Evolutionary conservation across 2,888 invertebrate species (phyloP), one percentile per base, ranked within the genome.

Genomic region (Cerceris rybyensis): DNA sequence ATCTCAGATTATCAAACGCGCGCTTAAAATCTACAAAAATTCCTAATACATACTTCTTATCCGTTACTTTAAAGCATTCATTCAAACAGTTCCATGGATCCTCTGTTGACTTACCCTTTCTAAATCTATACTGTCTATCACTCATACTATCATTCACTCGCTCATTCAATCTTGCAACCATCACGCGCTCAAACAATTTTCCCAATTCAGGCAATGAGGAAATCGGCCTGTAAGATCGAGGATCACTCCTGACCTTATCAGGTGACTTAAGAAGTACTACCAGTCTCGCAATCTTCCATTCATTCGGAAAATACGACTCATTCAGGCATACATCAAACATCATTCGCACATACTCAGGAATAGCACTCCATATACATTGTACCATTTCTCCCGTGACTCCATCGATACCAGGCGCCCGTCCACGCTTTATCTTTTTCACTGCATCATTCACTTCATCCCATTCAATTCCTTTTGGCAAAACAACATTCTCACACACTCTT

Each of bases 1-100:
- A 70, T 17, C 61, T 61, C 0, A 70, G 9, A 42, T 70, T 70
- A 2, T 60, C 68, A 42, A 68, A 68, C n/a, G 68, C 52, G 39
- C 58, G 49, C 16, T 52, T 28, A 6, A 43, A 61, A 46, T 41
- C 46, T 0, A 74, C 68, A 57, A 68, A 73, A 14, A 68, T n/a
- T 2, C 73, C 73, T 0, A 73, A 7, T 0, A 68, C 46, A 50
- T 68, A 63, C 43, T 64, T 73, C 0, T 0, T 1, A 7, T 39
- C 39, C n/a, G n/a, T n/a, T 39, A 9, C n/a, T n/a, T n/a, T n/a
- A n/a, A n/a, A n/a, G n/a, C n/a, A 28, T 28, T 28, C 28, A 2
- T 28, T 28, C 28, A 28, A 4, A 28, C 28, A 28, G 4, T 28
- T 28, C 28, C 28, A 28, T 28, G 28, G 2, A 28, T 28, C 28